A percentile compares a stretch with the other conserved stretches of the same genome.
phyloP scores from a whole-genome alignment of 2,888 invertebrate species.

The Griposia aprilina region DNA sequence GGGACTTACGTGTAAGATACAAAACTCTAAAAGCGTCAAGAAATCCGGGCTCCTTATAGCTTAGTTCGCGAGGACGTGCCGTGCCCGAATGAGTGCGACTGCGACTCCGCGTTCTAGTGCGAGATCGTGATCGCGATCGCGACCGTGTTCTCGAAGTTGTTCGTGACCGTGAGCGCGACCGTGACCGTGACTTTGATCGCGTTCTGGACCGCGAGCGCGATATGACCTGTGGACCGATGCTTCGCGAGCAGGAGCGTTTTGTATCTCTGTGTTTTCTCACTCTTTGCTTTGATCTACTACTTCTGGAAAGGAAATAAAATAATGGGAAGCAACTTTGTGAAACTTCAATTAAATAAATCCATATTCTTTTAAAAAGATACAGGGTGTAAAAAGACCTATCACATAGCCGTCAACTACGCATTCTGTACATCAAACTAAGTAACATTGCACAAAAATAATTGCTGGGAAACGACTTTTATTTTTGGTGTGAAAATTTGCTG shows the following conservation, averaged over 20 bases:
- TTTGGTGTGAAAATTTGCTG: too few species aligned
- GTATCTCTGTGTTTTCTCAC: slow-evolving; percentile 66
- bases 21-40: slow-evolving; percentile 85
- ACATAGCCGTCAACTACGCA: too few species aligned
- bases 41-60: slow-evolving; percentile 79
- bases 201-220: slow-evolving; percentile 69
- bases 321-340: too few species aligned
- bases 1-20: slow-evolving; percentile 82
- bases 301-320: slow-evolving; percentile 66
- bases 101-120: slow-evolving; percentile 66
- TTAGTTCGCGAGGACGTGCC: slow-evolving; percentile 73
- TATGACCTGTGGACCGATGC: slow-evolving; percentile 58
- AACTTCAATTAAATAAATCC: not conserved
- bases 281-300: slow-evolving; percentile 76
- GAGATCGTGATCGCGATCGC: slow-evolving; percentile 56
- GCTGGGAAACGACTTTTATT: too few species aligned
- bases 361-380: not conserved
- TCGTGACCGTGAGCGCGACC: slow-evolving; percentile 63
- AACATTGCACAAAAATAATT: too few species aligned
- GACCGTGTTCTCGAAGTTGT: slow-evolving; percentile 64
- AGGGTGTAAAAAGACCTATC: too few species aligned
- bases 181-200: slow-evolving; percentile 56
- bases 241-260: slow-evolving; percentile 69
- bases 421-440: too few species aligned
- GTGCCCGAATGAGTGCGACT: slow-evolving; percentile 68